These are phyloP conservation scores for Tetramorium alpestre DNA, from an alignment of 1,140 invertebrate genomes.

Conservation along the genomic window DNA sequence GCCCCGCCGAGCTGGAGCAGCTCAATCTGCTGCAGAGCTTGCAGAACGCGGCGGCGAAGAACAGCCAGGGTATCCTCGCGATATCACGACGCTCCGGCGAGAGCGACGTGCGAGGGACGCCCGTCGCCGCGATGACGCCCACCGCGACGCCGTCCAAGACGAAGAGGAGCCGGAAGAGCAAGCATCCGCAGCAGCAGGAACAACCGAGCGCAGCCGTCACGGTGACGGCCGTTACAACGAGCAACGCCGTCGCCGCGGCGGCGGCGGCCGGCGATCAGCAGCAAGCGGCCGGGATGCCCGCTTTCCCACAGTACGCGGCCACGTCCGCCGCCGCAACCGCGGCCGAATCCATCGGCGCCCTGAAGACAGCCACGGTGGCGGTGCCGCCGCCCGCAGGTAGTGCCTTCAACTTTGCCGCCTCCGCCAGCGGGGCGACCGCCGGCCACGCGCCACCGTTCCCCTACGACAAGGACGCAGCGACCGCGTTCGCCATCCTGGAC, in stretches of 20 bases:
- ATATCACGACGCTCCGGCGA: slow-evolving; percentile 73
- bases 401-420: slow-evolving; percentile 82
- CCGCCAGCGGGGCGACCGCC: slow-evolving; percentile 75
- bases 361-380: slow-evolving; percentile 71
- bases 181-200: slow-evolving; percentile 75
- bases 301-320: slow-evolving; percentile 77
- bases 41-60: slow-evolving; percentile 79
- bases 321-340: slow-evolving; percentile 73
- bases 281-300: slow-evolving; percentile 66
- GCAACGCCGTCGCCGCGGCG: slow-evolving; percentile 12
- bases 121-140: slow-evolving; percentile 32
- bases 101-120: slow-evolving; percentile 28
- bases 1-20: slow-evolving; percentile 80
- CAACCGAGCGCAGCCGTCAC: slow-evolving; percentile 65
- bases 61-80: slow-evolving; percentile 71
- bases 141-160: slow-evolving; percentile 67
- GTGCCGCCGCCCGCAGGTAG: slow-evolving; percentile 78
- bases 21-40: slow-evolving; percentile 81
- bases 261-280: slow-evolving; percentile 66
- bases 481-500: slow-evolving; percentile 82
- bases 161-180: slow-evolving; percentile 81
- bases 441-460: slow-evolving; percentile 71
- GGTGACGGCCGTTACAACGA: slow-evolving; percentile 40
- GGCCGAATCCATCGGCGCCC: slow-evolving; percentile 73
- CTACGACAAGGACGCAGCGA: slow-evolving; percentile 83